Base-by-base conservation (phyloP, 2,113 vertebrate genomes). In the Heteronetta atricapilla region DNA sequence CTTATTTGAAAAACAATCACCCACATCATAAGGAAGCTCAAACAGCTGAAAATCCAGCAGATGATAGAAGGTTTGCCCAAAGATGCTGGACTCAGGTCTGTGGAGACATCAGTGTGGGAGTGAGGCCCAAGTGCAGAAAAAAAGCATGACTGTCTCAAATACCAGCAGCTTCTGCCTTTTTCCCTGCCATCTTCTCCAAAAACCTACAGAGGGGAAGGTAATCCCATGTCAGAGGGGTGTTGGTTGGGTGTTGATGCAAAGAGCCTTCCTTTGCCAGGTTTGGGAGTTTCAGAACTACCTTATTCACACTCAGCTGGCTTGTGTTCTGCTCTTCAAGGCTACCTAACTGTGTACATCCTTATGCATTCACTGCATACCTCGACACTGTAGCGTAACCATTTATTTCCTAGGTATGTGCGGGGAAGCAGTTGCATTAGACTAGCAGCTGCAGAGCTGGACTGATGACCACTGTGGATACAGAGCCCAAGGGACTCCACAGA, bases 1-100 rank as follows among this genome's bases (percentile, higher is more conserved):
- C 91, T 96, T 94, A 93, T 95, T 94, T 82, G 42, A 29, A 82
- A 93, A 92, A 50, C 78, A 73, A 91, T 94, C 93, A 36, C 87
- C 93, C 93, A 95, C 91, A 94, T 94, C 95, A 87, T 89, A 96
- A 93, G 52, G 79, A 78, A 95, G 29, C 73, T 91, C 76, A 55
- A 86, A 74, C 69, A 93, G 56, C 77, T 68, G 80, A 93, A 92
- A 95, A 90, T 44, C 34, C 80, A 88, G 53, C 52, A 93, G 69
- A 78, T 88, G 83, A 81, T n/a, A 58, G 87, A 94, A 95, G 46
- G 52, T 81, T 33, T 95, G 82, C 76, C 64, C 60, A 64, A 31
- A 83, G 82, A 78, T 48, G 33, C 26, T 86, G 34, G 56, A 56
- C 34, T 69, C 56, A 91, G 76, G 22, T 88, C 56, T 96, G 38